Evolutionary conservation across 2,888 invertebrate species (phyloP).

Genomic region (Leptinotarsa peninsularis): DNA sequence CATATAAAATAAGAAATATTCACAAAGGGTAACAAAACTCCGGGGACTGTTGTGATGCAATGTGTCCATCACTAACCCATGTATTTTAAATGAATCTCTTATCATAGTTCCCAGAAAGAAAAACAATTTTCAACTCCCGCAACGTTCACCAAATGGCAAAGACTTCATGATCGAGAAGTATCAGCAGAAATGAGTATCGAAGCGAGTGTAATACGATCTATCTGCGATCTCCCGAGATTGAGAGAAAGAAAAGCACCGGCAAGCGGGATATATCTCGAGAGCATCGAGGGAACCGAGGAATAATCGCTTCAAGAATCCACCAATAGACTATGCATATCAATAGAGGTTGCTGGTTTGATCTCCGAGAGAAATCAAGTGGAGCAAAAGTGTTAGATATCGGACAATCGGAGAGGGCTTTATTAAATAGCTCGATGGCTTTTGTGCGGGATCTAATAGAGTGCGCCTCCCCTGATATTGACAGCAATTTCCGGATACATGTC

Average conservation of each 20-base stretch:
- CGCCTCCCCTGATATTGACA: conserved; percentile 65
- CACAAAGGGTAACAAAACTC: too few relatives aligned
- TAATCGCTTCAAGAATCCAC: conserved; percentile 45
- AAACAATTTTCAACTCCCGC: conserved; percentile 5
- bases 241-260: conserved; percentile 39
- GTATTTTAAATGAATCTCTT: background rate
- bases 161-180: conserved; percentile 20
- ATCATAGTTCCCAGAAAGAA: conserved; percentile 3
- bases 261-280: conserved; percentile 33
- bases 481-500: conserved; percentile 68
- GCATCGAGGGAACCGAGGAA: conserved; percentile 44
- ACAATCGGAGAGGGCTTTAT: conserved; percentile 66
- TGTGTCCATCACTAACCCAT: background rate
- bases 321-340: conserved; percentile 63
- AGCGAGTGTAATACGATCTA: conserved; percentile 53
- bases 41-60: too few relatives aligned
- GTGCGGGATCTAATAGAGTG: conserved; percentile 65
- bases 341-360: conserved; percentile 54
- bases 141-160: conserved; percentile 3
- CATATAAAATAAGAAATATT: too few relatives aligned
- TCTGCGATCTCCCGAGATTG: conserved; percentile 45
- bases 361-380: conserved; percentile 50
- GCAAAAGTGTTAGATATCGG: conserved; percentile 62
- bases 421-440: conserved; percentile 65
- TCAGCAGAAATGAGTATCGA: conserved; percentile 45